These are phyloP conservation scores for Epistrophe grossulariae DNA, from an alignment of 2,888 invertebrate species.

Conservation along the genomic window DNA sequence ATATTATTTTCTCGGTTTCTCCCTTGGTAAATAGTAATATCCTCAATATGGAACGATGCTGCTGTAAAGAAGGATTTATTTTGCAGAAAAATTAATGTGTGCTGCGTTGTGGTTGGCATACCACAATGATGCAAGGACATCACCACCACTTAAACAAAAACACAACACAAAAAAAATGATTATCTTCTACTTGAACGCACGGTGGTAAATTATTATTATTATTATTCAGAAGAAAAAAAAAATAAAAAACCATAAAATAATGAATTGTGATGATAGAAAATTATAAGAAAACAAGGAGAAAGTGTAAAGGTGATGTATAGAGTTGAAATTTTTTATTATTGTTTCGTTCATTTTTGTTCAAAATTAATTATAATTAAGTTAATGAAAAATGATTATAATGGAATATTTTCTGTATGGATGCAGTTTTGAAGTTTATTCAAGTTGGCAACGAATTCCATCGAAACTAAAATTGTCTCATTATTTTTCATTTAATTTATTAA, in stretches of 20 bases:
- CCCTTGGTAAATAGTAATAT: constrained; percentile 48
- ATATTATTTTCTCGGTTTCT: constrained; percentile 34
- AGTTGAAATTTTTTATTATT: background rate
- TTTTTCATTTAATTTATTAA: background rate
- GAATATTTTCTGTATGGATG: background rate
- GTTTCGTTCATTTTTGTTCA: background rate
- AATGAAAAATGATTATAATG: constrained; percentile 23
- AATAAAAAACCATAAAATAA: background rate
- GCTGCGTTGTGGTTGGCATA: background rate
- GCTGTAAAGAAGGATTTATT: constrained; percentile 30
- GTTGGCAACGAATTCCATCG: background rate
- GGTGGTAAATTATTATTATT: constrained; percentile 32
- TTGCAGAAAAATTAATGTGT: constrained; percentile 18
- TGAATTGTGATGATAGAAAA: constrained; percentile 12
- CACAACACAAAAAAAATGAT: background rate
- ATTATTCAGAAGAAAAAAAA: background rate
- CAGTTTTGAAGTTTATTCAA: background rate
- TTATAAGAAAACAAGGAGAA: background rate
- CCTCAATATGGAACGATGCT: constrained; percentile 22
- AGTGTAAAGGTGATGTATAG: background rate
- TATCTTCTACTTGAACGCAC: constrained; percentile 24
- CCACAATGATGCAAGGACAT: constrained; percentile 36
- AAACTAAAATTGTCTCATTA: background rate
- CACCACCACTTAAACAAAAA: background rate
- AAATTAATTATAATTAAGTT: constrained; percentile 13